Evolutionary conservation across 2,113 vertebrate species (phyloP).

Genomic region (Silurus glanis): DNA sequence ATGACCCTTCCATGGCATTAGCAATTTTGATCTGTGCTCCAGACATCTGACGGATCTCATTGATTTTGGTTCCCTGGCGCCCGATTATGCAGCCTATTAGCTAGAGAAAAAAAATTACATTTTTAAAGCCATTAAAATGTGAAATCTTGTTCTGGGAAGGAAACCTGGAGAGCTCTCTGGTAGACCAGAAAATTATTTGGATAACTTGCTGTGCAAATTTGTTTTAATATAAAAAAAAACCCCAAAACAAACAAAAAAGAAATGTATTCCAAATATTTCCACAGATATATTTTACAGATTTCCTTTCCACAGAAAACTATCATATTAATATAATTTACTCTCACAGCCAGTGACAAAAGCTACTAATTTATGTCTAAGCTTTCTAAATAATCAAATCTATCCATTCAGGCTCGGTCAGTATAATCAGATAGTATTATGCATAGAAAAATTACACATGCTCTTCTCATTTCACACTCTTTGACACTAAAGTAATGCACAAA

Average conservation of each 20-base stretch:
- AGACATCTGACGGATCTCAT: slow-evolving; percentile 99
- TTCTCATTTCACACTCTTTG: too few relatives aligned
- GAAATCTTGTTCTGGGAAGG: slow-evolving; percentile 6
- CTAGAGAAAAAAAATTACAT: slow-evolving; percentile 74
- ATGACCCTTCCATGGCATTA: slow-evolving; percentile 95
- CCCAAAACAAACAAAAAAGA: too few relatives aligned
- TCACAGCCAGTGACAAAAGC: not conserved
- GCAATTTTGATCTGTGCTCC: slow-evolving; percentile 99
- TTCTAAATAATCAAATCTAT: not conserved
- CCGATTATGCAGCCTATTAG: slow-evolving; percentile 99
- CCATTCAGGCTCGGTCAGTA: not conserved
- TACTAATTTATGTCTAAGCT: not conserved
- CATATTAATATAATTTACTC: not conserved
- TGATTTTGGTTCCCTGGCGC: slow-evolving; percentile 99
- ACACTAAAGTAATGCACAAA: too few relatives aligned
- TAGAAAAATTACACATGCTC: too few relatives aligned
- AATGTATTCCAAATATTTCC: not conserved
- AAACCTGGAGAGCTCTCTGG: slow-evolving; percentile 8
- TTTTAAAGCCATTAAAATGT: slow-evolving; percentile 45
- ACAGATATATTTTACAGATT: not conserved
- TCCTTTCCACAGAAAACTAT: not conserved
- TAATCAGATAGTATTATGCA: too few relatives aligned
- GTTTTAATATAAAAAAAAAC: not conserved
- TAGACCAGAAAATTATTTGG: not conserved
- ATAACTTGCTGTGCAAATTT: not conserved